A percentile compares a stretch with the other conserved stretches of the same genome.
These are phyloP conservation scores for Perizoma flavofasciatum DNA, from an alignment of 2,888 invertebrate species.

Conservation along the genomic window DNA sequence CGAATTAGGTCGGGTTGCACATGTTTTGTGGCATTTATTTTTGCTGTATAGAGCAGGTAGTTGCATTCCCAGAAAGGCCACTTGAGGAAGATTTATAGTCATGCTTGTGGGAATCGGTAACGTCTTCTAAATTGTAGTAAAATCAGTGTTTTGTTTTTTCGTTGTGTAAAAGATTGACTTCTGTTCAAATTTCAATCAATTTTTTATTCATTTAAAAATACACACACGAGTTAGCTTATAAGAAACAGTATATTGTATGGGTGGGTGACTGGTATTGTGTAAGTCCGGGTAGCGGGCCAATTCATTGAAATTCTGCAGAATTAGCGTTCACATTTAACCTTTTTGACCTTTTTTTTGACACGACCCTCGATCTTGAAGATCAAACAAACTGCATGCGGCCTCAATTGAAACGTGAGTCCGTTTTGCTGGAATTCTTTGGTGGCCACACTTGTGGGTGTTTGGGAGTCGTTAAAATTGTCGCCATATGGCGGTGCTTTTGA, in stretches of 20 bases:
- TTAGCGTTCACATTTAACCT: constrained; percentile 54
- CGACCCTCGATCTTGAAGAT: constrained; percentile 50
- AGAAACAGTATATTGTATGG: not conserved
- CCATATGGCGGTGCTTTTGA: constrained; percentile 33
- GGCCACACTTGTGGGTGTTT: constrained; percentile 48
- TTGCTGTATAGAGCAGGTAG: constrained; percentile 78
- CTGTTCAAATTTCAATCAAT: constrained; percentile 38
- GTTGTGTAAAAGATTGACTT: constrained; percentile 56
- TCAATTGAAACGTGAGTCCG: constrained; percentile 59
- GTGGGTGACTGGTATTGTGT: not conserved
- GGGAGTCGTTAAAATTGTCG: constrained; percentile 37
- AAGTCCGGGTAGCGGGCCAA: constrained; percentile 24
- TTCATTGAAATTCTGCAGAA: constrained; percentile 45
- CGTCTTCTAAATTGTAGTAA: constrained; percentile 49
- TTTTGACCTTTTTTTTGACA: constrained; percentile 45
- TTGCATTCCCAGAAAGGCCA: constrained; percentile 72
- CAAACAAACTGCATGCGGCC: constrained; percentile 58
- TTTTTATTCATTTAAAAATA: constrained; percentile 5
- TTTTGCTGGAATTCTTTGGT: constrained; percentile 54
- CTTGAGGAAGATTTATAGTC: constrained; percentile 54
- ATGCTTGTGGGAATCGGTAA: constrained; percentile 38
- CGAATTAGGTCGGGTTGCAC: constrained; percentile 62
- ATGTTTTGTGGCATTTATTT: constrained; percentile 69
- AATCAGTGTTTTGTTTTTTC: constrained; percentile 53
- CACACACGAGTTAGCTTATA: not conserved